These are phyloP conservation scores for Spondyliosoma cantharus DNA, from an alignment of 2,797 vertebrate genomes.

Conservation along the genomic window DNA sequence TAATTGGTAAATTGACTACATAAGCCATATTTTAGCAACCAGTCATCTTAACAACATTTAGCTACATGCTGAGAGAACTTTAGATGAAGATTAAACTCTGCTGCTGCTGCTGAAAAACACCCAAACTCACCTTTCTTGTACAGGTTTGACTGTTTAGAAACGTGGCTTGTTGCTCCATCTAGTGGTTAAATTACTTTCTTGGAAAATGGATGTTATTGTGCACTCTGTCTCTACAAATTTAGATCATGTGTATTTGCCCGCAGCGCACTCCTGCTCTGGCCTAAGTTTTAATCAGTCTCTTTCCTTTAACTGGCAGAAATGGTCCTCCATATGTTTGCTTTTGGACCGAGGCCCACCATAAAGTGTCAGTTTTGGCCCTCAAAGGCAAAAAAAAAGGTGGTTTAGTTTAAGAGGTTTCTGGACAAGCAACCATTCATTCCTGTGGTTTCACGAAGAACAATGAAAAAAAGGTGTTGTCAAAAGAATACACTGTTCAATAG, in stretches of 20 bases:
- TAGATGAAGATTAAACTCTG: not conserved
- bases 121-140: not conserved
- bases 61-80: not conserved
- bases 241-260: slow-evolving; percentile 23
- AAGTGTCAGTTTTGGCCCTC: too few species aligned
- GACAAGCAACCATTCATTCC: not conserved
- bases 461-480: not conserved
- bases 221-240: not conserved
- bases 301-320: too few species aligned
- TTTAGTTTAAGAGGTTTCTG: not conserved
- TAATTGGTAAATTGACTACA: not conserved
- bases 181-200: slow-evolving; percentile 32
- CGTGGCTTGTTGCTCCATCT: slow-evolving; percentile 54
- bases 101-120: slow-evolving; percentile 1
- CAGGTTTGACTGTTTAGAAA: not conserved
- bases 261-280: not conserved
- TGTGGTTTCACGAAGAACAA: not conserved
- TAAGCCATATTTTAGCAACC: not conserved
- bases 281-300: too few species aligned
- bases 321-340: too few species aligned
- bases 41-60: not conserved
- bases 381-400: too few species aligned
- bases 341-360: too few species aligned
- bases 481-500: not conserved
- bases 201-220: slow-evolving; percentile 33